phyloP scores from a whole-genome alignment of 2,888 invertebrate species.

The Lasioglossum leucozonium region DNA sequence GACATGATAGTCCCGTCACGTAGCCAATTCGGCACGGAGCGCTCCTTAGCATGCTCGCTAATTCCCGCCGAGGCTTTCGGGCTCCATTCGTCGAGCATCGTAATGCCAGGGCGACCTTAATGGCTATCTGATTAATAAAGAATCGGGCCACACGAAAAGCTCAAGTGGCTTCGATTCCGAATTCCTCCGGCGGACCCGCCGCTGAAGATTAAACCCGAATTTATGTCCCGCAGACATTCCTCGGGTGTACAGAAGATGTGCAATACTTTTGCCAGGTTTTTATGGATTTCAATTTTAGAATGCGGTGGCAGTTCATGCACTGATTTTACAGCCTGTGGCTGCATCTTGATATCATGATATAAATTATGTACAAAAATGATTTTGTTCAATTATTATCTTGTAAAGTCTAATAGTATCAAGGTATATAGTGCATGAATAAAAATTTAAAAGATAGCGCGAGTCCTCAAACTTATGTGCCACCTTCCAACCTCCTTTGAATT shows the following conservation, averaged over 20 bases:
- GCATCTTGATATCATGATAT: too few relatives aligned
- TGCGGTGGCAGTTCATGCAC: background rate
- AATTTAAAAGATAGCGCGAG: background rate
- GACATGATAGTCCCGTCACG: constrained; percentile 60
- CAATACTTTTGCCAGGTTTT: background rate
- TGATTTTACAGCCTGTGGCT: background rate
- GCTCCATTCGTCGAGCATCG: background rate
- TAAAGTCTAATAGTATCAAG: background rate
- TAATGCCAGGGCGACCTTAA: constrained; percentile 1
- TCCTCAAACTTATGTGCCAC: too few relatives aligned
- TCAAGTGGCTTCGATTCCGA: background rate
- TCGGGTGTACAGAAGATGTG: background rate
- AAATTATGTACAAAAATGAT: background rate
- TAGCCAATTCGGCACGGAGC: constrained; percentile 52
- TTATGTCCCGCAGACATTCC: background rate
- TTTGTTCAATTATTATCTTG: background rate
- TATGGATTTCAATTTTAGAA: background rate
- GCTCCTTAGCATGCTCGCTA: constrained; percentile 49
- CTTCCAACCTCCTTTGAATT: too few relatives aligned
- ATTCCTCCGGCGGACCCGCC: background rate
- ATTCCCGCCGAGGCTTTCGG: constrained; percentile 20
- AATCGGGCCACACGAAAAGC: background rate
- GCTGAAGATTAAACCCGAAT: background rate
- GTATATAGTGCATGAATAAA: background rate
- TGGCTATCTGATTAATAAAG: constrained; percentile 21